Evolutionary conservation across 2,797 vertebrate genomes (phyloP).

Genomic region (Microcaecilia unicolor): DNA sequence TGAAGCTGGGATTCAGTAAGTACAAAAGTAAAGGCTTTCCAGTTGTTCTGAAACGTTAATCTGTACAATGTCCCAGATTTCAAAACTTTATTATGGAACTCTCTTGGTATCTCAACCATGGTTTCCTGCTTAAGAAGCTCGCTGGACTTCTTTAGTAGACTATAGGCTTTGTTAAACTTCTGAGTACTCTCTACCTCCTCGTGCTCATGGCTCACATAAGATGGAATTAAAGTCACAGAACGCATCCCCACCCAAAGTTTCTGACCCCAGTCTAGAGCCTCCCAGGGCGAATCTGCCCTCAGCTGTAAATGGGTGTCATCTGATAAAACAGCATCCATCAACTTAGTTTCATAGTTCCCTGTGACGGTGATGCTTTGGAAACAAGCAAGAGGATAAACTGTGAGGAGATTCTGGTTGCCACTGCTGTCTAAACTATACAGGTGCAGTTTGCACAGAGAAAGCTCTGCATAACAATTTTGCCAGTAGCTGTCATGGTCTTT

Average conservation of each 20-base stretch:
- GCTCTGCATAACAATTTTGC: conserved; percentile 80
- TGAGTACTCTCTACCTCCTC: conserved; percentile 43
- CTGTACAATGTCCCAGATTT: conserved; percentile 80
- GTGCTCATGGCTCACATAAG: conserved; percentile 31
- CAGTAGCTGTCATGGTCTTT: conserved; percentile 77
- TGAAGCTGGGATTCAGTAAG: conserved; percentile 71
- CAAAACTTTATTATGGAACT: conserved; percentile 70
- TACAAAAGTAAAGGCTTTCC: conserved; percentile 86
- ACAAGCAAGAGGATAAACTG: conserved; percentile 73
- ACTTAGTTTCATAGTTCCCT: conserved; percentile 64
- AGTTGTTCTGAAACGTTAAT: conserved; percentile 81
- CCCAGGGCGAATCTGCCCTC: conserved; percentile 77
- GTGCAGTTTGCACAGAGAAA: conserved; percentile 77
- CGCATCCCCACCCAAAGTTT: conserved; percentile 79
- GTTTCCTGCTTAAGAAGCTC: conserved; percentile 53
- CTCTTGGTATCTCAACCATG: conserved; percentile 52
- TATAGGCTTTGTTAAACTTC: conserved; percentile 27
- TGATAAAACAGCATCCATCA: conserved; percentile 78
- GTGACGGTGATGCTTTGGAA: conserved; percentile 79
- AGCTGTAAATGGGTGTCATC: conserved; percentile 82
- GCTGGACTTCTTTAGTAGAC: conserved; percentile 37
- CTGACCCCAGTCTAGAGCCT: conserved; percentile 83
- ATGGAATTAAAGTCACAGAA: conserved; percentile 48
- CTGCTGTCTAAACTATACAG: conserved; percentile 83
- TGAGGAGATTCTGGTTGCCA: conserved; percentile 76